phyloP scores from a whole-genome alignment of 2,888 invertebrate genomes.

The Drosophila peninsularis region DNA sequence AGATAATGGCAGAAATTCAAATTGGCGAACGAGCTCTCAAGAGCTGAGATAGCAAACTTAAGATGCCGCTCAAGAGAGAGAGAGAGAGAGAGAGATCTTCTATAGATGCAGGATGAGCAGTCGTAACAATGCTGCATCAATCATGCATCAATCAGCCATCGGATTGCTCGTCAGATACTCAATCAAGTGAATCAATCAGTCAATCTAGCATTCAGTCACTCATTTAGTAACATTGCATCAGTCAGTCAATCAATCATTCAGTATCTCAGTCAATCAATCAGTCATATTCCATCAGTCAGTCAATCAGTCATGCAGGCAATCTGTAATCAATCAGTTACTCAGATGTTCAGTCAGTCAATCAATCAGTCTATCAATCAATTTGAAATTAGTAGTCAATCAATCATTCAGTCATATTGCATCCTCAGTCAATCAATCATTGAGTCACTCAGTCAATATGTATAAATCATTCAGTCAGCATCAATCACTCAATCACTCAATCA shows the following conservation, averaged over 20 bases:
- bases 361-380: not conserved
- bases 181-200: not conserved
- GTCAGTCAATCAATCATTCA: not conserved
- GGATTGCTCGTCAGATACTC: not conserved
- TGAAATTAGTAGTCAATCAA: not conserved
- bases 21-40: not conserved
- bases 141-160: not conserved
- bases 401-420: not conserved
- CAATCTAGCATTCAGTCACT: not conserved
- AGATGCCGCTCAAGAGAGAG: not conserved
- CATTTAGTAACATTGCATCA: not conserved
- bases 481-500: not conserved
- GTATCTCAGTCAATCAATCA: not conserved
- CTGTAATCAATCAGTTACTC: no score
- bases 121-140: not conserved
- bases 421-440: not conserved
- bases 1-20: not conserved
- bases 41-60: no score
- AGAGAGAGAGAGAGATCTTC: not conserved
- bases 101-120: no score
- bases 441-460: no score
- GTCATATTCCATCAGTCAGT: not conserved
- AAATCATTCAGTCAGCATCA: not conserved
- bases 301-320: no score
- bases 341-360: not conserved